Evolutionary conservation across 2,888 invertebrate genomes (phyloP), one percentile per base, ranked within the genome.

Genomic region (Chloroclysta siterata): DNA sequence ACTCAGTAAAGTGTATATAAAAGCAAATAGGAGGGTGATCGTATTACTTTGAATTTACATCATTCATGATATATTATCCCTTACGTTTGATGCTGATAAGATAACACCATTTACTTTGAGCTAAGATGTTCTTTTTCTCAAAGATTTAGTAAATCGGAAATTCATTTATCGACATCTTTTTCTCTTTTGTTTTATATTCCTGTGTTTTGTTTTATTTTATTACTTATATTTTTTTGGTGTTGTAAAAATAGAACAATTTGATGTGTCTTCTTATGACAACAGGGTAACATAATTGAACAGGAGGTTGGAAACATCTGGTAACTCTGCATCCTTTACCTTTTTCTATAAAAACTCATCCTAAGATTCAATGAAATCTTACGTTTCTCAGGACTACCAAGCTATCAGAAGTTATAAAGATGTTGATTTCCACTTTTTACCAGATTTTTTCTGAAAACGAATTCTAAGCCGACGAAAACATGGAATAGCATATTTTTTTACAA

Each of bases 361-460:
- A 33, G 42, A 46, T 14, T 14, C 42, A 47, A 11, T 3, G 10
- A 22, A 33, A 29, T 11, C 11, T 57, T 44, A 56, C 53, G 68
- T 73, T 80, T 79, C 79, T 72, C 78, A 78, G 65, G 52, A 36
- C 29, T 61, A 77, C 72, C 53, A 69, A 64, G 72, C 46, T 33
- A 65, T 22, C 72, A 75, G 60, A 66, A 63, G 29, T 3, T 8
- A 8, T 42, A 22, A 53, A 48, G 57, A 65, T 46, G n/a, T 48
- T 39, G 13, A 13, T 56, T 62, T 48, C 57, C 53, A 53, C 42
- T 29, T 33, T 22, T n/a, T 51, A 29, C 1, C 61, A 60, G n/a
- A n/a, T 39, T 39, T 39, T 10, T 10, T 36, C 10, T 36, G 8
- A 7, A 6, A 1, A 2, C 10, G 5, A 7, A 36, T 56, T 42